phyloP scores from a whole-genome alignment of 1,140 invertebrate genomes.

The Heterodera carotae region DNA sequence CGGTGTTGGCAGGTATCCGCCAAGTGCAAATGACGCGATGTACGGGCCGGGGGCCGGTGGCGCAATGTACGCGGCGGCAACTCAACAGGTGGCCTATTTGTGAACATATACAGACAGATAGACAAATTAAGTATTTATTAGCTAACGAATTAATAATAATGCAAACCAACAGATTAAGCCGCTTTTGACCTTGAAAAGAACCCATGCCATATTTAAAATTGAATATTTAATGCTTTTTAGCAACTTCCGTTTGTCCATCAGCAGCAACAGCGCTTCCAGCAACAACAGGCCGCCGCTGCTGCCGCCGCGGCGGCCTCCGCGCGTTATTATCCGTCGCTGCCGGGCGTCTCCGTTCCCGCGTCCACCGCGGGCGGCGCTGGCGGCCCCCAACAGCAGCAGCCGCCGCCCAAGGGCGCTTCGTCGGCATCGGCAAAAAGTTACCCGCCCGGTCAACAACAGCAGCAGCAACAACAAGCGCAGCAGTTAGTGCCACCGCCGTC shows the following conservation, averaged over 20 bases:
- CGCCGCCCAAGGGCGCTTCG: background rate
- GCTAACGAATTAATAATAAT: no score
- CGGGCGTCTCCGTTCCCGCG: background rate
- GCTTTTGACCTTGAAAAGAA: no score
- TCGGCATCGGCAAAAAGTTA: background rate
- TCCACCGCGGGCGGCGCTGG: constrained; percentile 39
- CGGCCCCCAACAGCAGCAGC: constrained; percentile 42
- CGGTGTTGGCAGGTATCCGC: constrained; percentile 6
- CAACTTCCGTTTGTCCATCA: constrained; percentile 33
- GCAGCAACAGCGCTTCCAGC: constrained; percentile 41
- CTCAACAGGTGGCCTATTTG: background rate
- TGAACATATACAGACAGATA: background rate
- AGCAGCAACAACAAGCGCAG: background rate
- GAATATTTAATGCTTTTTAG: background rate
- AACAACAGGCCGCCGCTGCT: constrained; percentile 39
- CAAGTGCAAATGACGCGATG: background rate
- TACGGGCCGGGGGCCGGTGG: background rate
- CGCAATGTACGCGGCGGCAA: background rate
- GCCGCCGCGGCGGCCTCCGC: constrained; percentile 33
- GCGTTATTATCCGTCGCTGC: constrained; percentile 22
- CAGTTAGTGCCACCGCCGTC: background rate
- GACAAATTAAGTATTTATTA: no score
- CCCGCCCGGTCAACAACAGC: background rate
- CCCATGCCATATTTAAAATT: background rate
- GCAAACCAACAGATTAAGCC: no score